Conservation (phyloP, 2,888 invertebrate species). For the Coelopa pilipes region DNA sequence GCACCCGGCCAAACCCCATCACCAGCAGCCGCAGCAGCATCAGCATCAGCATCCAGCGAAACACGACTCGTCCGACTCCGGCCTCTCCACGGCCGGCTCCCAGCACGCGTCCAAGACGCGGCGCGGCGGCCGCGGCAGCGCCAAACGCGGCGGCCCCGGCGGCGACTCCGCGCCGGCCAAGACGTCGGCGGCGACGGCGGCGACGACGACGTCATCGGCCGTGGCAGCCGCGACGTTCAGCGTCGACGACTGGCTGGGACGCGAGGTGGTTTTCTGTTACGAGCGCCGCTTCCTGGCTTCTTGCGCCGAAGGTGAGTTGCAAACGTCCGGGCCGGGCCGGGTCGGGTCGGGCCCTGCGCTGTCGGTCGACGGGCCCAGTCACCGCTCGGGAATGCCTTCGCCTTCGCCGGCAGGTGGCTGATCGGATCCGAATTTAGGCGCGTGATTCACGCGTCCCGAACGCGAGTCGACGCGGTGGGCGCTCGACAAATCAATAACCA, state of each 20-base stretch:
- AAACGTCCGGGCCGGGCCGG: too few relatives aligned
- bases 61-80: constrained; percentile 41
- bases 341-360: too few relatives aligned
- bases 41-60: constrained; percentile 40
- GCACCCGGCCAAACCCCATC: constrained; percentile 29
- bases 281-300: constrained; percentile 56
- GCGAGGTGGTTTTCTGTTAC: constrained; percentile 45
- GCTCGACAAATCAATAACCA: too few relatives aligned
- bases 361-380: too few relatives aligned
- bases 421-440: too few relatives aligned
- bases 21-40: constrained; percentile 32
- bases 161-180: constrained; percentile 19
- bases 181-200: constrained; percentile 22
- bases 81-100: constrained; percentile 30
- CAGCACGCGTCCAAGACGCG: constrained; percentile 32
- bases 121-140: constrained; percentile 14
- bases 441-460: too few relatives aligned
- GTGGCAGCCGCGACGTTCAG: constrained; percentile 39
- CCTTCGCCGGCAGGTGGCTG: too few relatives aligned
- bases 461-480: too few relatives aligned
- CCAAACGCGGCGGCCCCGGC: constrained; percentile 6
- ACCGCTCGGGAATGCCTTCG: too few relatives aligned
- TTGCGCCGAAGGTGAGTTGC: constrained; percentile 58
- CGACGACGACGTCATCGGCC: constrained; percentile 39
- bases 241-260: constrained; percentile 46